Conservation (phyloP, 37 sponge, comb jelly and placozoan genomes). For the Tethya wilhelma region DNA sequence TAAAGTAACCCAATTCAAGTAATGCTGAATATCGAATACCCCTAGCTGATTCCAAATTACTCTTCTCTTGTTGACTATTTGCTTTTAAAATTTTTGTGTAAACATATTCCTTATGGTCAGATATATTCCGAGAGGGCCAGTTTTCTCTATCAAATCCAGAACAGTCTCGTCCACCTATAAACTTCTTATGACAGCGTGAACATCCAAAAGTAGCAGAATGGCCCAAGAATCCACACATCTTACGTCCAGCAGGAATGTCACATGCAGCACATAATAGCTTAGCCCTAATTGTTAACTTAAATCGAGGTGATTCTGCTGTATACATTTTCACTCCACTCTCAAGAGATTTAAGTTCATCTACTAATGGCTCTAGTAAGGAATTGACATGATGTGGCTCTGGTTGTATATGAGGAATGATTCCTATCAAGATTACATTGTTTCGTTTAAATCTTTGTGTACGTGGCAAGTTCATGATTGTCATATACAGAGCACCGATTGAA, state of each 20-base stretch:
- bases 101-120: neutral
- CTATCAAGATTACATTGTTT: conserved; percentile 13
- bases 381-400: neutral
- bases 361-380: neutral
- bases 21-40: conserved; percentile 6
- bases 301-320: neutral
- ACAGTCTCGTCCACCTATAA: conserved; percentile 9
- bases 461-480: conserved; percentile 11
- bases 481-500: conserved; percentile 18
- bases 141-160: conserved; percentile 14
- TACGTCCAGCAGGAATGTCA: conserved; percentile 15
- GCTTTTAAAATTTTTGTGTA: neutral
- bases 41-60: neutral
- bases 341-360: neutral
- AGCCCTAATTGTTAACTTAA: neutral
- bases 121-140: conserved; percentile 13
- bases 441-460: neutral
- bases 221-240: conserved; percentile 8
- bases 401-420: conserved; percentile 4
- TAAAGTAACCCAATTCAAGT: conserved; percentile 18
- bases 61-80: neutral
- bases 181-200: conserved; percentile 14
- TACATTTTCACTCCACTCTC: neutral
- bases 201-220: conserved; percentile 17
- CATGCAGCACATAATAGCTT: conserved; percentile 6